Conservation (phyloP, 2,888 invertebrate genomes). For the Megaustenia siamemsis region DNA sequence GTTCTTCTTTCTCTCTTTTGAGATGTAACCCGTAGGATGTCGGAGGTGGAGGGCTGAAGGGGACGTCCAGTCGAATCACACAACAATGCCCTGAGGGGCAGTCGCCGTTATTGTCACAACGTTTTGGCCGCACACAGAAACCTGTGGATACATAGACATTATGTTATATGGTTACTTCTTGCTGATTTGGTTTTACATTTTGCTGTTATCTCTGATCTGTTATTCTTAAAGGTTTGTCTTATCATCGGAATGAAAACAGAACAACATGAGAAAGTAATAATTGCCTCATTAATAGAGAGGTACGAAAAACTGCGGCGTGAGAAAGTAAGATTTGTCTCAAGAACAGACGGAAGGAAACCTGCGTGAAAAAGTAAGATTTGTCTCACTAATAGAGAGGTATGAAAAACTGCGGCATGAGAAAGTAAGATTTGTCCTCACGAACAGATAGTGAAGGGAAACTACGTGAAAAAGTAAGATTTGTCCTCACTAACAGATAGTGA, state of each 20-base stretch:
- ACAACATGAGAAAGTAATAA: too few relatives aligned
- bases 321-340: background rate
- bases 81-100: background rate
- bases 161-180: too few relatives aligned
- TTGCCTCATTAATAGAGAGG: too few relatives aligned
- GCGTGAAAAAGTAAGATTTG: too few relatives aligned
- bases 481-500: too few relatives aligned
- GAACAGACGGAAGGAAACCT: too few relatives aligned
- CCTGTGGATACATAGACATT: background rate
- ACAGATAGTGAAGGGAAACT: too few relatives aligned
- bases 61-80: background rate
- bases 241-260: too few relatives aligned
- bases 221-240: background rate
- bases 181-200: background rate
- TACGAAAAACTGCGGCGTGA: too few relatives aligned
- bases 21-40: background rate
- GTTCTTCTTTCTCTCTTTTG: background rate
- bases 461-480: too few relatives aligned
- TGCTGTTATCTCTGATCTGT: background rate
- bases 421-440: background rate
- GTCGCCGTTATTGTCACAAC: constrained; percentile 2
- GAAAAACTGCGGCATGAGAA: too few relatives aligned
- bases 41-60: background rate
- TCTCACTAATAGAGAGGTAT: too few relatives aligned
- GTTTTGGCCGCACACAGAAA: background rate